A percentile compares a stretch with the other conserved stretches of the same genome.
Evolutionary conservation across 2,888 invertebrate species (phyloP).

Genomic region (Drosophila kuntzei): DNA sequence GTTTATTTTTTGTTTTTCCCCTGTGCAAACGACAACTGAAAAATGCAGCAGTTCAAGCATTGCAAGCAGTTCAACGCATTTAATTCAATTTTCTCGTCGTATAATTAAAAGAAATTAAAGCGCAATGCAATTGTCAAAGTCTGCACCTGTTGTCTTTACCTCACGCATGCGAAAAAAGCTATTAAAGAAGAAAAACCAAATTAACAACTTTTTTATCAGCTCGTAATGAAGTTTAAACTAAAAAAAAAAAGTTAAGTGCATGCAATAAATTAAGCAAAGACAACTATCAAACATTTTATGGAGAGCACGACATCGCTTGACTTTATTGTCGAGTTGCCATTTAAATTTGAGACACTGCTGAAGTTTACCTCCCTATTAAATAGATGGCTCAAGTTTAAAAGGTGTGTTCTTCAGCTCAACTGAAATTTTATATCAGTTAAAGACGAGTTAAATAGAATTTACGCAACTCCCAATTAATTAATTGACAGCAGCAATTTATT

Average conservation of each 20-base stretch:
- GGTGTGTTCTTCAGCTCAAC: background rate
- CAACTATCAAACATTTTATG: background rate
- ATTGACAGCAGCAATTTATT: background rate
- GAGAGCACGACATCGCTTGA: background rate
- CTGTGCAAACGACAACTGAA: slow-evolving; percentile 25
- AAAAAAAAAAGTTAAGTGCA: slow-evolving; percentile 14
- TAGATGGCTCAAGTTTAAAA: background rate
- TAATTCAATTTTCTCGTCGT: slow-evolving; percentile 63
- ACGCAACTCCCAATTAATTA: background rate
- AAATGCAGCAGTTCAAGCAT: slow-evolving; percentile 36
- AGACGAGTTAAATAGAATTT: background rate
- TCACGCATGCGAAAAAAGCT: background rate
- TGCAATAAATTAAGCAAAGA: slow-evolving; percentile 1
- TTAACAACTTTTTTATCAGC: slow-evolving; percentile 10
- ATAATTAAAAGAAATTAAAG: slow-evolving; percentile 72
- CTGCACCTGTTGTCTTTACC: slow-evolving; percentile 40
- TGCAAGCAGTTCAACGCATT: slow-evolving; percentile 40
- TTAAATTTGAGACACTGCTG: background rate
- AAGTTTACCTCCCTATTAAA: background rate
- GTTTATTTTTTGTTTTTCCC: background rate
- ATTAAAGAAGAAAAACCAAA: slow-evolving; percentile 18
- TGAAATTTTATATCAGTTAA: background rate
- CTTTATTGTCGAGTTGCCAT: background rate
- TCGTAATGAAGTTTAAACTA: background rate
- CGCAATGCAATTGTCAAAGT: slow-evolving; percentile 49